Base-by-base conservation (phyloP, 2,888 invertebrate genomes). In the Syritta pipiens region DNA sequence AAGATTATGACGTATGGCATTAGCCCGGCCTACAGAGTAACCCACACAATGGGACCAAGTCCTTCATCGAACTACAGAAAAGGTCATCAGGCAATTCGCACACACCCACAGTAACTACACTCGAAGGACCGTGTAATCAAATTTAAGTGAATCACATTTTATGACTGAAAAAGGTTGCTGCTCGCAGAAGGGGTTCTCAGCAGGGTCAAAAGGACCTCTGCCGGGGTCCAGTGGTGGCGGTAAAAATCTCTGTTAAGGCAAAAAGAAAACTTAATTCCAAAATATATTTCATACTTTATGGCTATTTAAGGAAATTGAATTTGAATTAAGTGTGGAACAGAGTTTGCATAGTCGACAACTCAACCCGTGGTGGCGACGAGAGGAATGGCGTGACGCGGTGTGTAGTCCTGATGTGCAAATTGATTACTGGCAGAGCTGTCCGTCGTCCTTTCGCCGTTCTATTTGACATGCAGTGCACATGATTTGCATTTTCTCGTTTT, bases 261-360 rank as follows among this genome's bases (percentile, higher is more conserved):
- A 46, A 26, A 51, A 35, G 26, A 30, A 28, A 42, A 28, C 6
- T 53, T 53, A 53, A 60, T 74, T 60, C 28, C 14, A 30, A 62
- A 79, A 68, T 62, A 68, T 62, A 74, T 74, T 79, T 68, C 57
- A 79, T 79, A 57, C 67, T 79, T 79, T 79, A 79, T 79, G 51
- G 74, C 79, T 79, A 57, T 79, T 79, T 79, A 79, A 74, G 74
- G 72, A 79, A 79, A 79, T 79, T 79, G 79, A 79, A 79, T 79
- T 79, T 74, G 62, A 79, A 79, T 79, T 79, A 67, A 68, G 79
- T 79, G 68, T 30, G 14, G 10, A 49, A 48, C 40, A 48, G 51
- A 17, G 48, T 24, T 20, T 12, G 17, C 10, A 24, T 7, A 35
- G 12, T 4, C 24, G 12, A 24, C 53, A 48, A 49, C 40, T 46